Evolutionary conservation across 2,797 vertebrate genomes (phyloP).

Genomic region (Aselliscus stoliczkanus): DNA sequence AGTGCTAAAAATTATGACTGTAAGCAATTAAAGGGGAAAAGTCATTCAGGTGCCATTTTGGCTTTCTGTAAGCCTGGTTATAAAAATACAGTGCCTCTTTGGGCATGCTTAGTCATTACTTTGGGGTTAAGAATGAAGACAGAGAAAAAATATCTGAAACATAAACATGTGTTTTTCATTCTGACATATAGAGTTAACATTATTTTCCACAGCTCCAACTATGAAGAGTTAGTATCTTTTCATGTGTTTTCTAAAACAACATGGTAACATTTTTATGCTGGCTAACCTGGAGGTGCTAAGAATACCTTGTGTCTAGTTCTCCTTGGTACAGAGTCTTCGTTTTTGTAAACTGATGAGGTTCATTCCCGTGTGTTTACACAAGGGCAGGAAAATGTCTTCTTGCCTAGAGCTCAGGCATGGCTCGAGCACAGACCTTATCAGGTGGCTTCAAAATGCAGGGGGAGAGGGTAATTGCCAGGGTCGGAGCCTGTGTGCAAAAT

Average conservation of each 20-base stretch:
- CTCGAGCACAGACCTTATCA: not conserved
- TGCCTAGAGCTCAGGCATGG: not conserved
- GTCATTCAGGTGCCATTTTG: slow-evolving; percentile 33
- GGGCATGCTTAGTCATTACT: slow-evolving; percentile 33
- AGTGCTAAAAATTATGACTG: slow-evolving; percentile 35
- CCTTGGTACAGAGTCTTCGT: not conserved
- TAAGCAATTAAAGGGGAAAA: slow-evolving; percentile 12
- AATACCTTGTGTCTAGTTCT: not conserved
- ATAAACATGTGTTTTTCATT: slow-evolving; percentile 54
- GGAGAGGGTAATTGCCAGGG: not conserved
- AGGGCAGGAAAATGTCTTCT: not conserved
- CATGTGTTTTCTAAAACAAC: not conserved
- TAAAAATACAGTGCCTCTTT: slow-evolving; percentile 60
- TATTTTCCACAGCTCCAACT: not conserved
- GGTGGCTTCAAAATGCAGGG: not conserved
- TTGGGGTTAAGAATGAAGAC: slow-evolving; percentile 26
- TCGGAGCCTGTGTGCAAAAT: not conserved
- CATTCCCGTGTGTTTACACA: not conserved
- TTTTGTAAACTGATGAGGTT: not conserved
- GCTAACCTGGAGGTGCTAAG: not conserved
- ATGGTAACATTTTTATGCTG: not conserved
- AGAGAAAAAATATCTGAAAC: slow-evolving; percentile 17
- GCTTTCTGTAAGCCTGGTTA: not conserved
- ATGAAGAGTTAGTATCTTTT: not conserved
- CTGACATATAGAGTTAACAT: not conserved